phyloP scores from a whole-genome alignment of 2,113 vertebrate species.

The Xenotilapia flavipinnis region DNA sequence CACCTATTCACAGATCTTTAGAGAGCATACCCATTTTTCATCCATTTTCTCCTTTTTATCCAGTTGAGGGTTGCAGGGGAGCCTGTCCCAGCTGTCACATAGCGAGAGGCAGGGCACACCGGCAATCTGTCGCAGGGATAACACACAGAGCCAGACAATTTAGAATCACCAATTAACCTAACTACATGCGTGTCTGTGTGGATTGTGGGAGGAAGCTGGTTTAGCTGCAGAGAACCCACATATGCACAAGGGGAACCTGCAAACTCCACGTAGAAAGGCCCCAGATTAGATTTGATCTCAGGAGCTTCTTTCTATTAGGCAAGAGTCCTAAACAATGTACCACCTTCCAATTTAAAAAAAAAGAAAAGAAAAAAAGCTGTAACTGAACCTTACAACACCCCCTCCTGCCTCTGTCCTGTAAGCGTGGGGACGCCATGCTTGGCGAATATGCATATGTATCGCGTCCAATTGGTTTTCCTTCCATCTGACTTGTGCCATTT shows the following conservation, averaged over 20 bases:
- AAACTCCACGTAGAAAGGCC: not conserved
- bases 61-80: not conserved
- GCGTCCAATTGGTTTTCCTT: conserved; percentile 42
- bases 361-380: not conserved
- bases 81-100: not conserved
- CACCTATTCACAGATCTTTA: not conserved
- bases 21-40: not conserved
- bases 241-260: not conserved
- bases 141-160: not conserved
- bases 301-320: not conserved
- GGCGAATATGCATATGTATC: conserved; percentile 27
- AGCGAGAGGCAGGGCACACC: not conserved
- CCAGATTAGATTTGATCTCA: not conserved
- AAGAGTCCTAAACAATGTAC: not conserved
- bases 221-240: not conserved
- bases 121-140: not conserved
- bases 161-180: not conserved
- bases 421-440: not conserved
- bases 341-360: not conserved
- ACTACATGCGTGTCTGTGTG: not conserved
- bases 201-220: not conserved
- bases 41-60: not conserved
- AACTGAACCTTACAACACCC: not conserved
- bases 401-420: not conserved
- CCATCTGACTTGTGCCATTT: conserved; percentile 47